Conservation (phyloP, 2,113 vertebrate genomes). For the Gadus chalcogrammus region DNA sequence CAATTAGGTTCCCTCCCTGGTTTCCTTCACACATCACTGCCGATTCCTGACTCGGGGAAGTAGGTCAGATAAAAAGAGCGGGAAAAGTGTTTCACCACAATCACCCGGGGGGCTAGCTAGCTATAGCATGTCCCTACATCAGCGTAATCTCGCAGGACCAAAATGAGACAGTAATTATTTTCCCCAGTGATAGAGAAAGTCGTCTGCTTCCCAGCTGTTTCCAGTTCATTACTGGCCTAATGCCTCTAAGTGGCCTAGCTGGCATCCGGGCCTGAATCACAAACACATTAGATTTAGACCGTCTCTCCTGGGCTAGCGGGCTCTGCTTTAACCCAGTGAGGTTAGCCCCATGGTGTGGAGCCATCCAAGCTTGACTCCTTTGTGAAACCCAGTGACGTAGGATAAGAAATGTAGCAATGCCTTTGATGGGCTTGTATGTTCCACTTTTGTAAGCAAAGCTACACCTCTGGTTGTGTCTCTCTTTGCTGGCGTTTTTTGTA, state of each 20-base stretch:
- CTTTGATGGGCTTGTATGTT: no score
- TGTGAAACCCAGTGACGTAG: neutral
- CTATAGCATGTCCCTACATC: no score
- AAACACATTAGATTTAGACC: constrained; percentile 26
- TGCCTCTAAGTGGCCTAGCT: constrained; percentile 35
- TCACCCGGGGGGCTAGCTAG: no score
- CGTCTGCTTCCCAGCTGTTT: constrained; percentile 42
- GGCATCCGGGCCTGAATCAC: constrained; percentile 17
- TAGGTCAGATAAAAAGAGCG: neutral
- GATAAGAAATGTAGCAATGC: no score
- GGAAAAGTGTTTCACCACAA: neutral
- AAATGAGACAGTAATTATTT: constrained; percentile 29
- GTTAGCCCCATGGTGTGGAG: neutral
- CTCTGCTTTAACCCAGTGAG: neutral
- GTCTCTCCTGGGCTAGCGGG: neutral
- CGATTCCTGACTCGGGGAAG: constrained; percentile 1
- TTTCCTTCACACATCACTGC: neutral
- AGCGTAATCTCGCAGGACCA: neutral
- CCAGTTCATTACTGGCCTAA: constrained; percentile 38
- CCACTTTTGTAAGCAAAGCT: no score
- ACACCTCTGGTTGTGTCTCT: no score
- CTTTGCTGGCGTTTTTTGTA: no score
- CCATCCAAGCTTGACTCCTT: no score
- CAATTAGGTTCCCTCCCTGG: neutral
- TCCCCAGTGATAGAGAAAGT: constrained; percentile 25